phyloP scores from a whole-genome alignment of 2,888 invertebrate species.

The Herminia tarsipennalis region DNA sequence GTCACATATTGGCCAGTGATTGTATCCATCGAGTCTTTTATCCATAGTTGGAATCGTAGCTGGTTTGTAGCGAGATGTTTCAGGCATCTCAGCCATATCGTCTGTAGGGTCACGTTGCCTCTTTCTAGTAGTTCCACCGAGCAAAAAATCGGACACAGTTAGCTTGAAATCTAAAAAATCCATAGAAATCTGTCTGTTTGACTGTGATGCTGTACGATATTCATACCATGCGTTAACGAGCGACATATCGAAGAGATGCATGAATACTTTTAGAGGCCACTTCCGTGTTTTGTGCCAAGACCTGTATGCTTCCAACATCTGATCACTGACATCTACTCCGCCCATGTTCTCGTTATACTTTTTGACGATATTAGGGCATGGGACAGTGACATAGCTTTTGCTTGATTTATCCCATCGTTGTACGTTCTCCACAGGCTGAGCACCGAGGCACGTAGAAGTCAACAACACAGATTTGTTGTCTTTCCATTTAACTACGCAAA shows the following conservation, averaged over 20 bases:
- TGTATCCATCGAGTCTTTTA: slow-evolving; percentile 16
- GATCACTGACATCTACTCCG: slow-evolving; percentile 19
- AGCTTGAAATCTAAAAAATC: slow-evolving; percentile 15
- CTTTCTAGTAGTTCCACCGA: slow-evolving; percentile 16
- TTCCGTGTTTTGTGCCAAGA: slow-evolving; percentile 20
- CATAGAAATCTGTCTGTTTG: slow-evolving; percentile 7
- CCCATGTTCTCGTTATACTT: slow-evolving; percentile 7
- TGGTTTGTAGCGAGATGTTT: slow-evolving; percentile 4
- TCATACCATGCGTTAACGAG: slow-evolving; percentile 12
- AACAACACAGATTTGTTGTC: slow-evolving; percentile 5
- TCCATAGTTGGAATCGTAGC: neutral
- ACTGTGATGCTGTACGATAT: slow-evolving; percentile 9
- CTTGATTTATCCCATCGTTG: slow-evolving; percentile 6
- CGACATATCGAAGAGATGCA: slow-evolving; percentile 15
- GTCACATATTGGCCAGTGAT: slow-evolving; percentile 21
- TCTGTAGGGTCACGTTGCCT: slow-evolving; percentile 15
- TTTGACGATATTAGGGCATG: neutral
- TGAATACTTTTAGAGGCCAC: slow-evolving; percentile 24
- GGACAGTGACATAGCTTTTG: neutral
- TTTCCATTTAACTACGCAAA: slow-evolving; percentile 16
- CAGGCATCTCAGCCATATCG: slow-evolving; percentile 15
- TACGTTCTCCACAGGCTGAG: slow-evolving; percentile 8
- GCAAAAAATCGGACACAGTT: slow-evolving; percentile 17
- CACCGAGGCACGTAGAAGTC: slow-evolving; percentile 13
- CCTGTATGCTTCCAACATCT: slow-evolving; percentile 17